Evolutionary conservation across 1,140 invertebrate genomes (phyloP), one percentile per base, ranked within the genome.

Genomic region (Druon quercuslanigerum): DNA sequence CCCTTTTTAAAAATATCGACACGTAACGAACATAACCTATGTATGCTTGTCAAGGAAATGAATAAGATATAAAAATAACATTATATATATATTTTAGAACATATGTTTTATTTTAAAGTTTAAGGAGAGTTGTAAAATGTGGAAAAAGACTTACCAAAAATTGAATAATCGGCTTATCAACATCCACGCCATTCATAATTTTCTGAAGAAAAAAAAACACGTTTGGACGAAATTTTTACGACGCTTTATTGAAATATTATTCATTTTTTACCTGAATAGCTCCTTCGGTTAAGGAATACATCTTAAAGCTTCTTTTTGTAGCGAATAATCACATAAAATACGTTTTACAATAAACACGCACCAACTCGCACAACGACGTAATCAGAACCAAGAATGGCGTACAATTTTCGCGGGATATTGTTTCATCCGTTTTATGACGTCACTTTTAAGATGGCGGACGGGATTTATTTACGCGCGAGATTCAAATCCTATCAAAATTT

Each of bases 151-250:
- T 94, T 78, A 95, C 95, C 81, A 96, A 85, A 51, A 96, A 93
- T 91, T 96, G 96, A 78, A 96, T 91, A 33, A 96, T 89, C 2
- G 96, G 95, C 66, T 94, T 92, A 6, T 93, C 88, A 77, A 94
- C 92, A 73, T 93, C 92, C 11, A 93, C 93, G 7, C 95, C 95
- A 82, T 88, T 93, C 92, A 95, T 94, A 40, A 96, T 94, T 8
- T 92, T 86, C 94, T 96, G 87, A 52, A 92, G 92, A 77, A 40
- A 75, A 7, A 66, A 66, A 16, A 2, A 3, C 16, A 73, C 40
- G 12, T 1, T n/a, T 56, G 46, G 51, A 17, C 56, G 25, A 73
- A 50, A 71, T 56, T 66, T 75, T 66, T 9, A 66, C n/a, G n/a
- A 40, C 33, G 12, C 3, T n/a, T n/a, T 46, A 57, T 51, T 12